Base-by-base conservation (phyloP, 2,113 vertebrate genomes). In the Neolamprologus modestus region DNA sequence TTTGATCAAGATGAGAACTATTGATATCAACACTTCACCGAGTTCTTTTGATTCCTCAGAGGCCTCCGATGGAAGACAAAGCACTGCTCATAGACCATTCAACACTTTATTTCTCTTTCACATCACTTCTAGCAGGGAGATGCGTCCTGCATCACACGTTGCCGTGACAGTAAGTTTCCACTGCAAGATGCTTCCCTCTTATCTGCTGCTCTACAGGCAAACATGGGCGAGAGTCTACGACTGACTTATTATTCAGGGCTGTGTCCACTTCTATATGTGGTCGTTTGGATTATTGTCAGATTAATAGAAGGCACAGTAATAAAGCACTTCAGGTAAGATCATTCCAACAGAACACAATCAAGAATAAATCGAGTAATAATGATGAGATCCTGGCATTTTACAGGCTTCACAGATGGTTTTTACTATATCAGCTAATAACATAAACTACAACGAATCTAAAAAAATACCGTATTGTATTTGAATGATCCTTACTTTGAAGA, bases 121-220 rank as follows among this genome's bases (percentile, higher is more conserved):
- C 50, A 9, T 52, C 0, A n/a, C 50, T 52, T 52, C 50, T 52
- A 52, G 1, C 0, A 52, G 50, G 50, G 50, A 52, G 50, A 52
- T n/a, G 17, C 8, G 17, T 52, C 3, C 17, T 52, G 50, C 50
- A 52, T 52, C 17, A 52, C 50, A n/a, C 1, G 50, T n/a, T 52
- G 47, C 47, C 47, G 42, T 45, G 42, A 45, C 42, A 52, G 8
- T n/a, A 52, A 52, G 1, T 1, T 52, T 5, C 50, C 50, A 52
- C 50, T n/a, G 5, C 8, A 52, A 52, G 50, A 52, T 52, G 50
- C 17, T 52, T 52, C 17, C 47, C 47, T 52, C 17, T 52, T 2
- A 52, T 52, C 17, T 52, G 17, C 17, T 52, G 50, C 50, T 52
- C 8, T 5, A 52, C 50, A 52, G 50, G 50, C 50, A 9, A 52